Conservation (phyloP, 2,888 invertebrate genomes). For the Sussaba pulchella region DNA sequence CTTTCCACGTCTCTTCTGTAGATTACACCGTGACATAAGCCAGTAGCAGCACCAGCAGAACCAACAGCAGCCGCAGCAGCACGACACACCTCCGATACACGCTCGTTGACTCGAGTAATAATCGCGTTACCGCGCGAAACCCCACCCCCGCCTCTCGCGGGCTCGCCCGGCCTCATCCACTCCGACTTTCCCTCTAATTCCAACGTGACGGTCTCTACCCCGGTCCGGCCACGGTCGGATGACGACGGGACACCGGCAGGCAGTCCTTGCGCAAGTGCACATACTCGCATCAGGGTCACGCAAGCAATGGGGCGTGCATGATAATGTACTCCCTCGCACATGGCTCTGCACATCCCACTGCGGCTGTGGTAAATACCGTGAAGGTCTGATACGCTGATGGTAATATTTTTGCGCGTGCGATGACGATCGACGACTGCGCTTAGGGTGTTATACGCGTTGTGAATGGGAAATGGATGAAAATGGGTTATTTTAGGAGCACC, state of each 20-base stretch:
- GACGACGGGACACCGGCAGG: conserved; percentile 22
- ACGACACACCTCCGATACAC: conserved; percentile 51
- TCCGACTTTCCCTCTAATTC: conserved; percentile 69
- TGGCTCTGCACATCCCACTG: conserved; percentile 13
- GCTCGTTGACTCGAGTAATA: conserved; percentile 65
- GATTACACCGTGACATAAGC: conserved; percentile 16
- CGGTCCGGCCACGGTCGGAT: conserved; percentile 17
- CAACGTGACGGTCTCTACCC: conserved; percentile 54
- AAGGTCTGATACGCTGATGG: conserved; percentile 33
- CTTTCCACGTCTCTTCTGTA: conserved; percentile 1
- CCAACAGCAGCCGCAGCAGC: conserved; percentile 15
- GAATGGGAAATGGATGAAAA: too few relatives aligned
- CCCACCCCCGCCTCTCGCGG: conserved; percentile 45
- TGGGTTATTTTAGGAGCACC: too few relatives aligned
- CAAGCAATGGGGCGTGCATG: conserved; percentile 53
- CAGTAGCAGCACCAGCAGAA: background rate
- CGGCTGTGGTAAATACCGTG: conserved; percentile 38
- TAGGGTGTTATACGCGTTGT: too few relatives aligned
- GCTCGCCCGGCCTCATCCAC: conserved; percentile 55
- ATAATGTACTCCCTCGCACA: conserved; percentile 47
- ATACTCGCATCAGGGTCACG: conserved; percentile 46
- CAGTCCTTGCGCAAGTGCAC: conserved; percentile 27
- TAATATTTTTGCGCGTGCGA: too few relatives aligned
- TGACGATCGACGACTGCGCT: too few relatives aligned
- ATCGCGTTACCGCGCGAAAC: conserved; percentile 64